Percentiles rank a stretch among this genome's conserved stretches.
Conservation (phyloP, 2,113 vertebrate genomes). For the Choloepus hoffmanni region DNA sequence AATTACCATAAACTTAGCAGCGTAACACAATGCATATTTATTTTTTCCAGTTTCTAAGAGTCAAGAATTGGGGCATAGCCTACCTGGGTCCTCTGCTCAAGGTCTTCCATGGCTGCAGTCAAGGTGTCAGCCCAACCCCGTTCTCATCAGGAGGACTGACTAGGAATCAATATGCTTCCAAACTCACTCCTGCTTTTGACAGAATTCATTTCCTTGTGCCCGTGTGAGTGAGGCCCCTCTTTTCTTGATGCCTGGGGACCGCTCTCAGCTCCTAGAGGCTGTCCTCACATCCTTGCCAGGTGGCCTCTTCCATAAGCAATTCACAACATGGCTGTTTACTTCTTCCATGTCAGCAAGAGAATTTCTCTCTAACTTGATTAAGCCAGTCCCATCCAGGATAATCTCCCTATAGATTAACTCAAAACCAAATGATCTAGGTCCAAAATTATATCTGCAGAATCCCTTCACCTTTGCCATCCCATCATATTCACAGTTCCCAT, state of each 20-base stretch:
- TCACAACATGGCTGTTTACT: not conserved
- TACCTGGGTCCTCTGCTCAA: not conserved
- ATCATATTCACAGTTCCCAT: not conserved
- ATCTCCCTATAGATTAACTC: constrained; percentile 22
- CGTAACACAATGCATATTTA: not conserved
- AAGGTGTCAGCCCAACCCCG: not conserved
- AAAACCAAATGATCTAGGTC: constrained; percentile 28
- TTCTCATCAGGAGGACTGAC: not conserved
- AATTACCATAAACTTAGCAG: not conserved
- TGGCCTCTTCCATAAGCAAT: not conserved
- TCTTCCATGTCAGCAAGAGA: not conserved
- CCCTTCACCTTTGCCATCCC: not conserved
- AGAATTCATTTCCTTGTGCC: not conserved
- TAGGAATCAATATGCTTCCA: not conserved
- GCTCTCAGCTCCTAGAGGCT: not conserved
- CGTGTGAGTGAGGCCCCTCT: not conserved
- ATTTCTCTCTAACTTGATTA: constrained; percentile 9
- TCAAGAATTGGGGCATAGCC: not conserved
- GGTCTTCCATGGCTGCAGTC: not conserved
- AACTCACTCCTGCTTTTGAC: not conserved
- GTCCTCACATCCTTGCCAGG: not conserved
- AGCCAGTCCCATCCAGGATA: not conserved
- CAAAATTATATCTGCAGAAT: constrained; percentile 17
- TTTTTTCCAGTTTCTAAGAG: not conserved
- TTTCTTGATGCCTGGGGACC: not conserved